phyloP scores from a whole-genome alignment of 2,888 invertebrate genomes.

The Cephus sareptanus region DNA sequence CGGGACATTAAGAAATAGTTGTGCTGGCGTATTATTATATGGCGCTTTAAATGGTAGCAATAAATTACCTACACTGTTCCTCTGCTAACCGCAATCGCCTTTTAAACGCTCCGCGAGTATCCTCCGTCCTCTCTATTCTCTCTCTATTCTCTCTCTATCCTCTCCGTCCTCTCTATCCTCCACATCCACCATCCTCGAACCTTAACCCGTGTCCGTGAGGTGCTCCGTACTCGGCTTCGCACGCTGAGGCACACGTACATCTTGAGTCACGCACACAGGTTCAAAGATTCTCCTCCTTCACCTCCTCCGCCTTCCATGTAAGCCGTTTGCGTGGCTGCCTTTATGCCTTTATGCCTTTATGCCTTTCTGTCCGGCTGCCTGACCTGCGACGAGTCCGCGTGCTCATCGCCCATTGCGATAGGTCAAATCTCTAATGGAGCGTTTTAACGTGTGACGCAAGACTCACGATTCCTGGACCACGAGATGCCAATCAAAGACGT shows the following conservation, averaged over 20 bases:
- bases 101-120: constrained; percentile 46
- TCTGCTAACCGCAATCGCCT: constrained; percentile 52
- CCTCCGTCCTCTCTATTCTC: constrained; percentile 13
- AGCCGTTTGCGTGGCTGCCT: constrained; percentile 18
- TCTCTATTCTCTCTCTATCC: not conserved
- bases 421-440: constrained; percentile 27
- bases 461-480: constrained; percentile 7
- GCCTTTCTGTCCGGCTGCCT: not conserved
- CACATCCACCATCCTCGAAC: not conserved
- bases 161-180: too few relatives aligned
- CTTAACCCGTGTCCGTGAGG: not conserved
- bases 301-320: not conserved
- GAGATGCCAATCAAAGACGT: not conserved
- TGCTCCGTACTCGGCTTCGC: not conserved
- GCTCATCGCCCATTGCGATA: constrained; percentile 33
- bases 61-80: constrained; percentile 54
- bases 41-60: constrained; percentile 60
- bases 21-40: constrained; percentile 56
- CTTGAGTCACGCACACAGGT: not conserved
- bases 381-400: constrained; percentile 21
- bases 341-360: too few relatives aligned
- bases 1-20: constrained; percentile 56
- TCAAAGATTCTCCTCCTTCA: not conserved
- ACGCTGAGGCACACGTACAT: not conserved
- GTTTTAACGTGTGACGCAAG: constrained; percentile 11